These are phyloP conservation scores for Orthochromis indermauri DNA, from an alignment of 2,113 vertebrate species.

Conservation along the genomic window DNA sequence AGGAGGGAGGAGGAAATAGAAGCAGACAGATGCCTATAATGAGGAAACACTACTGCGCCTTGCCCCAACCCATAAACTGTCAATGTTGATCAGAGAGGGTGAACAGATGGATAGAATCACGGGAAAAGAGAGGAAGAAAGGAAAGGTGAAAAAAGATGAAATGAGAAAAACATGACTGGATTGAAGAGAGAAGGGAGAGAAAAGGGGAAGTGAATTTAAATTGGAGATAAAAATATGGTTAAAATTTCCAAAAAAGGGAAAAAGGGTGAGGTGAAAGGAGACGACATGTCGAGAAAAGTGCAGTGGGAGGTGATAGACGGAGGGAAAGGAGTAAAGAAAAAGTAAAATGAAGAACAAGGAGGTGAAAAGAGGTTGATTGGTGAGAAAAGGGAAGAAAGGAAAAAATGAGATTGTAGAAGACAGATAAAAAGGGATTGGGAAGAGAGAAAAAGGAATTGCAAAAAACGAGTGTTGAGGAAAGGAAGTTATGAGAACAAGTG, in stretches of 20 bases:
- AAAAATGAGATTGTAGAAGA: neutral
- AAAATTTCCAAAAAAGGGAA: neutral
- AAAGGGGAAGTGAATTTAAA: neutral
- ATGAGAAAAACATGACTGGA: neutral
- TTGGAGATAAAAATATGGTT: neutral
- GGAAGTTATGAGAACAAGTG: neutral
- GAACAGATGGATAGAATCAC: neutral
- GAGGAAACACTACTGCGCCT: conserved; percentile 45
- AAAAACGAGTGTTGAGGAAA: neutral
- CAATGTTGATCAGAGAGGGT: conserved; percentile 46
- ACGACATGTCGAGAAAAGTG: neutral
- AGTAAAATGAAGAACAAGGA: neutral
- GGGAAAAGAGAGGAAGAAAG: neutral
- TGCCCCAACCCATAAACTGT: conserved; percentile 51
- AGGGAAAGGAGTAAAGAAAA: neutral
- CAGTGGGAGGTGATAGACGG: neutral
- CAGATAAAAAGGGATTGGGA: neutral
- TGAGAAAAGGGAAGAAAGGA: neutral
- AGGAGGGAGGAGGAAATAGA: conserved; percentile 20
- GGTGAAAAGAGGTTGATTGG: neutral
- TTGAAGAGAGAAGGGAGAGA: neutral
- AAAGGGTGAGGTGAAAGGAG: neutral
- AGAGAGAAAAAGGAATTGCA: neutral
- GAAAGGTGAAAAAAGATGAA: neutral
- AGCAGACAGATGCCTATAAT: conserved; percentile 62